A percentile compares a stretch with the other conserved stretches of the same genome.
Evolutionary conservation across 2,113 vertebrate genomes (phyloP).

Genomic region (Myotis yumanensis): DNA sequence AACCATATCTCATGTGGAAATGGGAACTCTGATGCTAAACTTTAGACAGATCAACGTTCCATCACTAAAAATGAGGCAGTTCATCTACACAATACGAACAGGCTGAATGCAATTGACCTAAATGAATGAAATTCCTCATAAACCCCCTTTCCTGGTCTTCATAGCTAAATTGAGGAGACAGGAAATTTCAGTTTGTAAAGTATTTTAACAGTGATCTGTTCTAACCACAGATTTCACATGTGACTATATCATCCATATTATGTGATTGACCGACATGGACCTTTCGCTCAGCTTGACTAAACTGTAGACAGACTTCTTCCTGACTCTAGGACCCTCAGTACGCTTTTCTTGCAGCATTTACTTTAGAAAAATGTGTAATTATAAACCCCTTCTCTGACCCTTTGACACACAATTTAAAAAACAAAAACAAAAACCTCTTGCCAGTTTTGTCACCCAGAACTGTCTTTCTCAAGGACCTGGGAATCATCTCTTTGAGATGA

Average conservation of each 20-base stretch:
- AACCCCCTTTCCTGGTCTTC: not conserved
- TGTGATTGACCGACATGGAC: not conserved
- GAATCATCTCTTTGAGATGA: not conserved
- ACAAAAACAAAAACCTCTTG: not conserved
- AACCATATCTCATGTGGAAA: not conserved
- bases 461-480: not conserved
- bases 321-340: not conserved
- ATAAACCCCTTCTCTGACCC: not conserved
- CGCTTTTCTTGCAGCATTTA: not conserved
- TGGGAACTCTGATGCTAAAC: not conserved
- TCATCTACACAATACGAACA: not conserved
- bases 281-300: not conserved
- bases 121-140: not conserved
- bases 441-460: not conserved
- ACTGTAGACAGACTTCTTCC: not conserved
- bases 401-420: not conserved
- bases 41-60: not conserved
- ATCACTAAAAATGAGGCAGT: not conserved
- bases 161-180: not conserved
- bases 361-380: not conserved
- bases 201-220: not conserved
- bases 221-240: no score
- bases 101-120: not conserved
- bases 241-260: fast-evolving
- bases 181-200: not conserved